Conservation (phyloP, 2,888 invertebrate species). For the Trachelus iudaicus region DNA sequence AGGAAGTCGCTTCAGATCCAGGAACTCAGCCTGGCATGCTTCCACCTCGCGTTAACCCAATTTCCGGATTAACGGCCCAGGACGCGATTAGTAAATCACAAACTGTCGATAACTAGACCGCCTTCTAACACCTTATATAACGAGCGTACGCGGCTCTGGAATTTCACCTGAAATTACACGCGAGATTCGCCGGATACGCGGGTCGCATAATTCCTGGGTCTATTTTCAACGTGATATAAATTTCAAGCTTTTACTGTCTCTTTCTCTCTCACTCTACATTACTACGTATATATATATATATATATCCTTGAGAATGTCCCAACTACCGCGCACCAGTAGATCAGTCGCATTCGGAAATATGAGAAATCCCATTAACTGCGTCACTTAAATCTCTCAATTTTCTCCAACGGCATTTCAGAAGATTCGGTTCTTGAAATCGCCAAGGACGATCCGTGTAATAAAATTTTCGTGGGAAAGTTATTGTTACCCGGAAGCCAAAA, state of each 20-base stretch:
- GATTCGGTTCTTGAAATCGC: too few relatives aligned
- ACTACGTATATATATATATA: not conserved
- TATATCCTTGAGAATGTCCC: not conserved
- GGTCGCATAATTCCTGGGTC: not conserved
- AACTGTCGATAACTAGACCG: constrained; percentile 34
- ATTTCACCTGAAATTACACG: not conserved
- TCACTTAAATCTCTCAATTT: too few relatives aligned
- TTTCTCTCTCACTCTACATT: too few relatives aligned
- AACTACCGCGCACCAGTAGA: too few relatives aligned
- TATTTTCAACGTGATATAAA: not conserved
- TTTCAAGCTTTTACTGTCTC: not conserved
- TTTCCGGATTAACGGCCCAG: constrained; percentile 38
- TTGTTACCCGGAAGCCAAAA: too few relatives aligned
- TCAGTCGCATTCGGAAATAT: too few relatives aligned
- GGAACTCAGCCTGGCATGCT: constrained; percentile 47
- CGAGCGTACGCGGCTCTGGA: not conserved
- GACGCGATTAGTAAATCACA: constrained; percentile 40
- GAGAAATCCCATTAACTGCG: too few relatives aligned
- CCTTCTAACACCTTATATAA: not conserved
- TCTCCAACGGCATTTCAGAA: too few relatives aligned
- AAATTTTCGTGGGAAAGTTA: too few relatives aligned
- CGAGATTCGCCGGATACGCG: not conserved
- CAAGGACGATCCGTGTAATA: too few relatives aligned
- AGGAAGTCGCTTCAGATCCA: constrained; percentile 6
- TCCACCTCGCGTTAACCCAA: constrained; percentile 57